A percentile compares a stretch with the other conserved stretches of the same genome.
phyloP scores from a whole-genome alignment of 2,888 invertebrate genomes.

The Polymixis flavicincta region DNA sequence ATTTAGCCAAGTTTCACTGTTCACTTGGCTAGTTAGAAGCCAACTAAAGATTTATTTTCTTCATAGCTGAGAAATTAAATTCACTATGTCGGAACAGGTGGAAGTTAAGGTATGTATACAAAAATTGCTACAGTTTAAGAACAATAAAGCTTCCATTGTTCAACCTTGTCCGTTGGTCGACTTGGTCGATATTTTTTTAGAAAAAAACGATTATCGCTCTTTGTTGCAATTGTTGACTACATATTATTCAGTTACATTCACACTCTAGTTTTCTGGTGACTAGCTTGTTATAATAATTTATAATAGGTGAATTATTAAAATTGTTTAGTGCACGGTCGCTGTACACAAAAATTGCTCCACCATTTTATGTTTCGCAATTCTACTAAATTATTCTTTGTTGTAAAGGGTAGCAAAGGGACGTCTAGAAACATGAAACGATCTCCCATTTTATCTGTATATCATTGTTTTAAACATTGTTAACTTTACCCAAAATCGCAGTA shows the following conservation, averaged over 20 bases:
- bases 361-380: conserved; percentile 74
- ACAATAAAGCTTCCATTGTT: conserved; percentile 79
- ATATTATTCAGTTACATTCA: neutral
- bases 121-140: conserved; percentile 33
- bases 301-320: neutral
- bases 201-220: neutral
- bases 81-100: conserved; percentile 80
- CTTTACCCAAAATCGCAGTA: neutral
- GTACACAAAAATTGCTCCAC: conserved; percentile 61
- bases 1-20: conserved; percentile 27
- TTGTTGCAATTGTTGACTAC: neutral
- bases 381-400: conserved; percentile 32
- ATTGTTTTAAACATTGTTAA: neutral
- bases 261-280: neutral
- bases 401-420: conserved; percentile 4
- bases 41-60: conserved; percentile 44
- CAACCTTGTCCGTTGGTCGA: conserved; percentile 80
- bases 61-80: conserved; percentile 42
- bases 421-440: neutral
- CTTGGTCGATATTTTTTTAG: conserved; percentile 77
- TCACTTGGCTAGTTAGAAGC: conserved; percentile 15
- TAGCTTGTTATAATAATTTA: neutral
- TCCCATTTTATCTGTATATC: neutral
- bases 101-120: conserved; percentile 80
- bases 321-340: conserved; percentile 20